Evolutionary conservation across 2,797 vertebrate genomes (phyloP), one percentile per base, ranked within the genome.

Genomic region (Amphiprion clarkii): DNA sequence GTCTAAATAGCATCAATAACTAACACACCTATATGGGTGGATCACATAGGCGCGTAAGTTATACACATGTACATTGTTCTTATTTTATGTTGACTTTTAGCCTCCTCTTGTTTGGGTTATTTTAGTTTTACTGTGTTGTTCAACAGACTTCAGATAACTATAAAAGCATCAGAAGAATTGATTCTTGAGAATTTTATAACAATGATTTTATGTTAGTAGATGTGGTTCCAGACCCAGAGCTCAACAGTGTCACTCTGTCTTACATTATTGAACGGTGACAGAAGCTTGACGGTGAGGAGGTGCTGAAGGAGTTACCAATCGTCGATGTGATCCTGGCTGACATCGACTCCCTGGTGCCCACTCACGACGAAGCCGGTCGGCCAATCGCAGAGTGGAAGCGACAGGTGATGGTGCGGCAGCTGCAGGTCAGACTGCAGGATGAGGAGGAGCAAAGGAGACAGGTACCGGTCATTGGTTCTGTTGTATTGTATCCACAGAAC

Each of bases 331-430:
- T 91, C 78, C 75, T 93, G 52, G 87, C 90, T 9, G 98, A 98
- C 81, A 91, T 95, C 0, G 98, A 99, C 53, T 93, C 94, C 10
- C 86, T 99, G 84, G 97, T 99, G 80, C 98, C 98, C 73, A 99
- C 96, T 12, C 93, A 95, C 3, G 97, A 99, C 3, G 96, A 97
- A 78, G 75, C 67, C 0, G 98, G 97, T 14, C 90, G 48, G 6
- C 94, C 95, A 25, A 99, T 99, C 40, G 95, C 96, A 0, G 98
- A 99, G 90, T 99, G 98, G 98, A 99, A 99, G 89, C 95, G 98
- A 55, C 98, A 99, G 85, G 97, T 99, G 90, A 99, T 99, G 97
- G 97, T 99, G 76, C 94, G 95, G 27, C 95, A 96, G 90, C 94
- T 99, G 74, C 96, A 96, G 81, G 92, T 95, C 17, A 93, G 96